phyloP scores from a whole-genome alignment of 92 coral and sea anemone genomes.

The Virgularia gustaviana region DNA sequence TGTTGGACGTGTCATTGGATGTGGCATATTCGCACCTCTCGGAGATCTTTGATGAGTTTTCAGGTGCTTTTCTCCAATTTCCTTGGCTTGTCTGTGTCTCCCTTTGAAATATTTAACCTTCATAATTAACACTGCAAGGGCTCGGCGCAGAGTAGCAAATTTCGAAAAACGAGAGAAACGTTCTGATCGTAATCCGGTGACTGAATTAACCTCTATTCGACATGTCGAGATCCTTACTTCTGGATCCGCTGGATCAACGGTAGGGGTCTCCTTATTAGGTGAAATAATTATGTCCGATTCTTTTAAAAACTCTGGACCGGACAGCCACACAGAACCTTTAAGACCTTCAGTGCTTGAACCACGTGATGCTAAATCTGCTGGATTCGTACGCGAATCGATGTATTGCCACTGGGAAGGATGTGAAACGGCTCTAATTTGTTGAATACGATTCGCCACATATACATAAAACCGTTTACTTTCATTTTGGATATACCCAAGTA shows the following conservation, averaged over 20 bases:
- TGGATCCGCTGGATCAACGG: slow-evolving; percentile 32
- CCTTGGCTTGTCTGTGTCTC: background rate
- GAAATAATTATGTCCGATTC: background rate
- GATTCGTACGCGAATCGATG: too few species aligned
- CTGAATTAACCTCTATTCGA: background rate
- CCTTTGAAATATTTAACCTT: background rate
- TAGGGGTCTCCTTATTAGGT: background rate
- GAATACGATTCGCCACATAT: slow-evolving; percentile 45
- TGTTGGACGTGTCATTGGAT: slow-evolving; percentile 10
- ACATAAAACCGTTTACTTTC: slow-evolving; percentile 42
- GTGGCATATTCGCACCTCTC: slow-evolving; percentile 7
- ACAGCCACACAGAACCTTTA: slow-evolving; percentile 34
- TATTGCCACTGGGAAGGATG: slow-evolving; percentile 17
- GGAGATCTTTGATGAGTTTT: slow-evolving; percentile 8
- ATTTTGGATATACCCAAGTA: slow-evolving; percentile 50
- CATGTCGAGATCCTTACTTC: slow-evolving; percentile 36
- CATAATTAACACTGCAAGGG: background rate
- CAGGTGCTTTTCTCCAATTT: slow-evolving; percentile 13
- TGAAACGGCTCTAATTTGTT: slow-evolving; percentile 2
- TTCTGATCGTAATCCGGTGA: slow-evolving; percentile 4
- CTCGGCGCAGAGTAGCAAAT: slow-evolving; percentile 1
- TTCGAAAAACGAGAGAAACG: slow-evolving; percentile 21
- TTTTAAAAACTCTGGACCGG: slow-evolving; percentile 31
- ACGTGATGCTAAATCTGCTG: too few species aligned
- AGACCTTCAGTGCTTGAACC: slow-evolving; percentile 22